Conservation (phyloP, 2,888 invertebrate species). For the Leptopilina myrica region DNA sequence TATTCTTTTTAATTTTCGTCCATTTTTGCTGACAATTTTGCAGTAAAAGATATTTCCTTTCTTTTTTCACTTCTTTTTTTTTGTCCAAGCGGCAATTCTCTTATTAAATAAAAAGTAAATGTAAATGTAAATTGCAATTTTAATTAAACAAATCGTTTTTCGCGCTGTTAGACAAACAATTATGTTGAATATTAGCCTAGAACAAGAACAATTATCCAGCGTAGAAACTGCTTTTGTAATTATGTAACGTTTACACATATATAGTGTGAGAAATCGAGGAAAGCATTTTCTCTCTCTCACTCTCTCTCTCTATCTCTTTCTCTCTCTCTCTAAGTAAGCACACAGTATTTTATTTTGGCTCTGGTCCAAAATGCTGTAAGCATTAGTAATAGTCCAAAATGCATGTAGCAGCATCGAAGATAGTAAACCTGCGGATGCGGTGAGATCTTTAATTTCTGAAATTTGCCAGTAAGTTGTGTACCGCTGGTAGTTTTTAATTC, state of each 20-base stretch:
- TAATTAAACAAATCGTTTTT: constrained; percentile 11
- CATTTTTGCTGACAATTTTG: neutral
- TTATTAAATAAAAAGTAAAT: neutral
- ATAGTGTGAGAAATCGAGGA: neutral
- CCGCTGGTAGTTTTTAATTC: neutral
- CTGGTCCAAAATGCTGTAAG: constrained; percentile 17
- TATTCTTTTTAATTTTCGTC: too few relatives aligned
- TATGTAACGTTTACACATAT: constrained; percentile 13
- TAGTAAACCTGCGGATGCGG: constrained; percentile 7
- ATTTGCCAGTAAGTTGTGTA: neutral
- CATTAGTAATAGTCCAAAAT: constrained; percentile 21
- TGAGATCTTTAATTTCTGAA: neutral
- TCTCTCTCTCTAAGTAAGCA: constrained; percentile 12
- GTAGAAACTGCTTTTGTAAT: constrained; percentile 18
- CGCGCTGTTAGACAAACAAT: constrained; percentile 15
- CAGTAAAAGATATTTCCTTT: neutral
- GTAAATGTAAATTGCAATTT: constrained; percentile 1
- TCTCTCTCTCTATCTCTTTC: neutral
- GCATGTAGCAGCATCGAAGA: constrained; percentile 5
- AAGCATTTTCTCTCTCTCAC: neutral
- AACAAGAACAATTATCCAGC: constrained; percentile 14
- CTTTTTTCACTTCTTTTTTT: neutral
- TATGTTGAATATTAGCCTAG: neutral
- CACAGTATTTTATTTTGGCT: constrained; percentile 28
- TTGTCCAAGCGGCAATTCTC: neutral